Base-by-base conservation (phyloP, 2,797 vertebrate genomes). In the Tenualosa ilisha region DNA sequence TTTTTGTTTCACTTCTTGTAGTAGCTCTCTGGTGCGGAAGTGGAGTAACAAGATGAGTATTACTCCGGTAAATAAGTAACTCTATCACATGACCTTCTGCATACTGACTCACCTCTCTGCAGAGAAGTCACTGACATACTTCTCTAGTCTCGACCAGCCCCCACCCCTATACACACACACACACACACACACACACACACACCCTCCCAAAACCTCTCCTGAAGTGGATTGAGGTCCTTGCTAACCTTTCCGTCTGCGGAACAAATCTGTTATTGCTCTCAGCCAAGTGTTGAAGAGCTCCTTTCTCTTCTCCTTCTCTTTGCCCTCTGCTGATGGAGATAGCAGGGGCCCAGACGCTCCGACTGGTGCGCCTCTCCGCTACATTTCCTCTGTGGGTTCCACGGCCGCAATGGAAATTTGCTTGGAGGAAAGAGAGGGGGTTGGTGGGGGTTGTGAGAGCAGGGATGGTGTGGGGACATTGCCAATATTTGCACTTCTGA, bases 401-500 rank as follows among this genome's bases (percentile, higher is more conserved):
- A 93, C 93, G 94, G 94, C 93, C 94, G 94, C 88, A 94, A 92
- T 94, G 93, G 92, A 94, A 92, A 94, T 93, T 91, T 89, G 54
- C 84, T 79, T 1, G 31, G 65, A 17, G 65, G 37, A 31, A 31
- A 43, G 88, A 86, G 86, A 89, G 26, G 26, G 65, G 5, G 26
- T 12, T 15, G 26, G 13, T 2, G 72, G 68, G 68, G 72, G 37
- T 20, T 79, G 20, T 20, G 1, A 5, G 17, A 22, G 22, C 1
- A 79, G 15, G 72, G 37, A 46, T 79, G 3, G 11, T 17, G 37
- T 79, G 37, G 72, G 37, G 72, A 79, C 22, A 87, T 91, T 91
- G 91, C 84, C 89, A 91, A 92, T 93, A 94, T 94, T 93, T 93
- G 90, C 89, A 92, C 90, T 93, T 92, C 85, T 88, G 84, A 92